phyloP scores from a whole-genome alignment of 2,797 vertebrate species.

The Pseudochromis fuscus region DNA sequence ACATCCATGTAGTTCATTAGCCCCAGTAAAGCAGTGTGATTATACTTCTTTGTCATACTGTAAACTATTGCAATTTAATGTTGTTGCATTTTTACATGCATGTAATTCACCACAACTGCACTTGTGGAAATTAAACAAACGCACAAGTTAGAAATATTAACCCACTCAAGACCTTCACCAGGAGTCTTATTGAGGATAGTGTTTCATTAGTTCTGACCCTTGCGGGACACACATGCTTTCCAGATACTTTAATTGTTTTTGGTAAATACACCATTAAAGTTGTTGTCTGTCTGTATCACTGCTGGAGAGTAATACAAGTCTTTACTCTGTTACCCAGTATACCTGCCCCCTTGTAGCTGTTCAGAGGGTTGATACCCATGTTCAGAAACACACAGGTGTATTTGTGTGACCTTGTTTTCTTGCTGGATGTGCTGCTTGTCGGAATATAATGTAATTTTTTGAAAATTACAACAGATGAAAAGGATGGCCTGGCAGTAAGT shows the following conservation, averaged over 20 bases:
- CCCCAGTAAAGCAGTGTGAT: not conserved
- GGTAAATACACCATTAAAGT: not conserved
- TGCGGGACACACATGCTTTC: not conserved
- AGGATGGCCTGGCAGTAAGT: conserved; percentile 90
- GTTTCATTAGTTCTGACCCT: not conserved
- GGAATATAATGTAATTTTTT: not conserved
- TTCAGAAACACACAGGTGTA: not conserved
- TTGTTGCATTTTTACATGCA: not conserved
- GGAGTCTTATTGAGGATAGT: not conserved
- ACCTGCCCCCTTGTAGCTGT: conserved; percentile 39
- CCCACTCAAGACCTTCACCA: no score
- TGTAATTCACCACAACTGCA: no score
- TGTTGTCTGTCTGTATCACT: not conserved
- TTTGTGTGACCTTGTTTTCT: not conserved
- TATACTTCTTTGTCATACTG: not conserved
- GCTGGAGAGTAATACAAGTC: no score
- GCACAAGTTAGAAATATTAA: not conserved
- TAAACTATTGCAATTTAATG: not conserved
- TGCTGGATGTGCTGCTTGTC: not conserved
- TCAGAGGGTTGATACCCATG: not conserved
- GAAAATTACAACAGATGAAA: conserved; percentile 88
- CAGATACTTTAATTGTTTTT: not conserved
- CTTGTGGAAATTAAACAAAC: not conserved
- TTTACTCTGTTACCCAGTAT: not conserved
- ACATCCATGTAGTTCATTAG: not conserved